A percentile compares a stretch with the other conserved stretches of the same genome.
Evolutionary conservation across 2,888 invertebrate species (phyloP).

Genomic region (Oscheius sp.): DNA sequence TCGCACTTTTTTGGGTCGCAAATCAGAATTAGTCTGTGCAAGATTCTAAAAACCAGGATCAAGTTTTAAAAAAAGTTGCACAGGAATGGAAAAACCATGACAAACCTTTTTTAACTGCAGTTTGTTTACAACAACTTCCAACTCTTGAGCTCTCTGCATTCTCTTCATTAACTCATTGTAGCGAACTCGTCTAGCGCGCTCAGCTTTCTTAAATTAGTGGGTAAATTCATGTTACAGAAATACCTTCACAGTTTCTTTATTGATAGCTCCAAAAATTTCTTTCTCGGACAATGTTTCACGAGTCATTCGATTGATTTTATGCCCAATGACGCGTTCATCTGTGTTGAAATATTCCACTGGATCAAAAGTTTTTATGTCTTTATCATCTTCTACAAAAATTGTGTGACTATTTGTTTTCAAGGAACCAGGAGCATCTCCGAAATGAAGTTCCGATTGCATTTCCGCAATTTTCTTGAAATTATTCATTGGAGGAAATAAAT

Average conservation of each 20-base stretch:
- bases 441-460: conserved; percentile 60
- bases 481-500: conserved; percentile 32
- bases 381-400: conserved; percentile 61
- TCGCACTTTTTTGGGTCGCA: conserved; percentile 58
- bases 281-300: conserved; percentile 40
- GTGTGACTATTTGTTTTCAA: conserved; percentile 53
- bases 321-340: conserved; percentile 79
- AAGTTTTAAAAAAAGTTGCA: not conserved
- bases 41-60: conserved; percentile 45
- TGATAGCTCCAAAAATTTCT: conserved; percentile 41
- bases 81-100: not conserved
- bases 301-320: conserved; percentile 79
- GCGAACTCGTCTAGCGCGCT: conserved; percentile 51
- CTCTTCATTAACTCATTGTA: conserved; percentile 67
- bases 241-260: conserved; percentile 47
- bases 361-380: conserved; percentile 76
- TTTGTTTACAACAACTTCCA: conserved; percentile 61
- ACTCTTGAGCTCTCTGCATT: conserved; percentile 61
- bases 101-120: conserved; percentile 63
- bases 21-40: conserved; percentile 43
- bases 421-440: conserved; percentile 45
- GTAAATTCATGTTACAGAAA: conserved; percentile 3
- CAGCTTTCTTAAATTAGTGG: conserved; percentile 48
- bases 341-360: conserved; percentile 80
- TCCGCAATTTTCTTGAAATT: conserved; percentile 62